Evolutionary conservation across 2,113 vertebrate genomes (phyloP).

Genomic region (Melanotaenia duboulayi): DNA sequence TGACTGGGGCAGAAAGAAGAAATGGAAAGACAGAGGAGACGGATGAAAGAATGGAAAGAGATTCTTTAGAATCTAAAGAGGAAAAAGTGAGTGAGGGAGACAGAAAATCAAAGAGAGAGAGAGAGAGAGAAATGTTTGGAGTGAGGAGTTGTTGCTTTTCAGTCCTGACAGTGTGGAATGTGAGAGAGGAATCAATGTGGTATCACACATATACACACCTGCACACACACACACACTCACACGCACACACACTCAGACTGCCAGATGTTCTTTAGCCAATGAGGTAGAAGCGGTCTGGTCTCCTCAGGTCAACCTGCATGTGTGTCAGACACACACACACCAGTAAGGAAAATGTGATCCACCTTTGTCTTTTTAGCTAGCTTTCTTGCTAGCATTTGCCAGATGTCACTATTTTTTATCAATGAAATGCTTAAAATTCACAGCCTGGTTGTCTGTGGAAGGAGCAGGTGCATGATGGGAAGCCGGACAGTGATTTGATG

Average conservation of each 20-base stretch:
- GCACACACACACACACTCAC: conserved; percentile 53
- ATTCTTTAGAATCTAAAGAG: not conserved
- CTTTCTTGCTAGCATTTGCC: conserved; percentile 7
- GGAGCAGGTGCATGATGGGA: not conserved
- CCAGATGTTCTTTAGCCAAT: conserved; percentile 81
- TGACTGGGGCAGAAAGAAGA: not conserved
- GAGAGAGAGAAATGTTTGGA: conserved; percentile 63
- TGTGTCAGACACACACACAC: conserved; percentile 26
- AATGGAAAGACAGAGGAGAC: conserved; percentile 1
- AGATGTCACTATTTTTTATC: conserved; percentile 47
- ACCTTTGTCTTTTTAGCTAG: conserved; percentile 23
- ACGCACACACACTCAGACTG: conserved; percentile 16
- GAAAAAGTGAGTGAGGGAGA: not conserved
- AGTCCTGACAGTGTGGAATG: conserved; percentile 78
- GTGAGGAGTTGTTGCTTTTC: conserved; percentile 67
- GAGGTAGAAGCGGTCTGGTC: conserved; percentile 59
- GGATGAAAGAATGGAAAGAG: conserved; percentile 24
- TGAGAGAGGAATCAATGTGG: conserved; percentile 75
- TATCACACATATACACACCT: conserved; percentile 55
- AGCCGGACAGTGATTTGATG: not conserved
- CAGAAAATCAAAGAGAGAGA: conserved; percentile 11
- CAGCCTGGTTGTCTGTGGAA: not conserved
- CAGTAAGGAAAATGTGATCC: not conserved
- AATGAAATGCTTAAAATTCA: conserved; percentile 30
- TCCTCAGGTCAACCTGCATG: conserved; percentile 69